phyloP scores from a whole-genome alignment of 1,140 invertebrate genomes.

The Meloidogyne hapla region DNA sequence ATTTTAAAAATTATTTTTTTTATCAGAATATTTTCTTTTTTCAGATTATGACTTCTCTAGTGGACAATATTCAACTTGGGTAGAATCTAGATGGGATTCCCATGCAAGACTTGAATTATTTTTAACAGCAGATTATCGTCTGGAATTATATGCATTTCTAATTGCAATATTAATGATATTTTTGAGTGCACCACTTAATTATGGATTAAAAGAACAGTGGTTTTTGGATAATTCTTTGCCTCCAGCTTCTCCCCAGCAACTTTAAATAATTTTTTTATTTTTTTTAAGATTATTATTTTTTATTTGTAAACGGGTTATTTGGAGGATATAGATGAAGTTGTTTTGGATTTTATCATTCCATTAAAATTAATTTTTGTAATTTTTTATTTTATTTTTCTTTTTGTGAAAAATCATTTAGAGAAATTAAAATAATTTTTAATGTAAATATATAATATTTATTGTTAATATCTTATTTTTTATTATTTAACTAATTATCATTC shows the following conservation, averaged over 20 bases:
- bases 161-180: conserved; percentile 31
- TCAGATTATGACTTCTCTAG: conserved; percentile 37
- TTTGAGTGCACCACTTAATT: conserved; percentile 30
- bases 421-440: too few species aligned
- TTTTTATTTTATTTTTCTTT: background rate
- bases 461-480: too few species aligned
- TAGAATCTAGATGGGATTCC: conserved; percentile 29
- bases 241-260: conserved; percentile 32
- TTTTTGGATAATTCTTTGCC: conserved; percentile 36
- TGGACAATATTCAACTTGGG: conserved; percentile 40
- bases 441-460: conserved; percentile 8
- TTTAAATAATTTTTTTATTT: conserved; percentile 10
- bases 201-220: conserved; percentile 30
- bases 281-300: conserved; percentile 1
- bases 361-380: background rate
- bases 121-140: conserved; percentile 27
- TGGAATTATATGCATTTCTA: conserved; percentile 29
- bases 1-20: conserved; percentile 16
- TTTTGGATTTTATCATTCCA: too few species aligned
- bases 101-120: conserved; percentile 28
- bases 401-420: background rate
- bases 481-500: background rate
- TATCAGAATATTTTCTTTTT: background rate
- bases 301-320: background rate
- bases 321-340: background rate